Base-by-base conservation (phyloP, 2,113 vertebrate genomes). In the Vulpes ferrilata region DNA sequence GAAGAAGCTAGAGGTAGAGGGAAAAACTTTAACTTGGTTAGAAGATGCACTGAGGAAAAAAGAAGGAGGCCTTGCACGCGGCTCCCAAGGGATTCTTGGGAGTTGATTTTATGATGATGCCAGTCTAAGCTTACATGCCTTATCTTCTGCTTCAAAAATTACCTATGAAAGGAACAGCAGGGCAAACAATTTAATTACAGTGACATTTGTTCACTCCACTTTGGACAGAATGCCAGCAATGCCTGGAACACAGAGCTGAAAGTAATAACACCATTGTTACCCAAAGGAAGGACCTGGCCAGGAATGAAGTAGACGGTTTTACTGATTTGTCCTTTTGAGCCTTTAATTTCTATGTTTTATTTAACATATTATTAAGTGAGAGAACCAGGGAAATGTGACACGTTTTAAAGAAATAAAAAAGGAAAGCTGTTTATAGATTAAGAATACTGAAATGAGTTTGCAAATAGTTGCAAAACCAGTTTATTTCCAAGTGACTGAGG, bases 291-390 rank as follows among this genome's bases (percentile, higher is more conserved):
- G 13, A 11, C 35, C 2, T 0, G 11, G 65, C 22, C 20, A 25
- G 4, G 23, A 55, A 67, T 22, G 25, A 80, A 94, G 76, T 60
- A 76, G 32, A 17, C 51, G 17, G 7, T 92, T 95, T 94, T 84
- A 90, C 43, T 71, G 82, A 71, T 35, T 82, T 25, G 3, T 85
- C 43, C 90, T 30, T 74, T 84, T 55, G 5, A 32, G 27, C 2
- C 11, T 92, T 91, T 89, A 62, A 59, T 51, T 91, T 94, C 25
- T 20, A 35, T 84, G 84, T 67, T 92, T 86, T 89, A 86, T 87
- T 90, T 67, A 55, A 32, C 16, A 79, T 38, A 67, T 67, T 81
- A 73, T 86, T 73, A 83, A 91, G 25, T 67, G 11, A 96, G 30
- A 32, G 78, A 67, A 64, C 23, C 23, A 38, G 8, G 53, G 91